Evolutionary conservation across 2,888 invertebrate genomes (phyloP), one percentile per base, ranked within the genome.

Genomic region (Thysanoteuthis rhombus): DNA sequence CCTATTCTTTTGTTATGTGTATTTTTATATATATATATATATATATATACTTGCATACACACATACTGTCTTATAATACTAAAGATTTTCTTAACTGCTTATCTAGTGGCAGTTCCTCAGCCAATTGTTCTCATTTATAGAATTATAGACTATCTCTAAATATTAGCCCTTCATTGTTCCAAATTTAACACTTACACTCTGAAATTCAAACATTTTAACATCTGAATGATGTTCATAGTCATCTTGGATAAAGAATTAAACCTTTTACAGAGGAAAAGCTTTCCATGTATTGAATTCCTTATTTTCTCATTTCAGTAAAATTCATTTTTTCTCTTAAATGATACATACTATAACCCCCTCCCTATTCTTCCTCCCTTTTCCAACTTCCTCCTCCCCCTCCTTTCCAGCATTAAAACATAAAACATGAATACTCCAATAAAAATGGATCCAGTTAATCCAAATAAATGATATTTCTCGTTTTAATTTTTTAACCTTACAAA

Each of bases 251-350:
- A 52, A 25, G 5, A 47, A n/a, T 36, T 36, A 12, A n/a, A 75
- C 12, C 8, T 75, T 75, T 75, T 75, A 75, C n/a, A 75, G n/a
- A 75, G 75, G 36, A 75, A 75, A 75, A 75, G 75, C 75, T 75
- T 75, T 75, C 75, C 75, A 36, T 75, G 75, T 75, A 36, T 5
- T 25, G 25, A 52, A 52, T 25, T 25, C 22, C 22, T 75, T 75
- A n/a, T 75, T 75, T 75, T 75, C n/a, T n/a, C 75, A 75, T n/a
- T 75, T 75, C n/a, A 75, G 75, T 75, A 75, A 75, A 75, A 75
- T 52, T 75, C 58, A 58, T 58, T 6, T 45, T 45, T n/a, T n/a
- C n/a, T 52, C 36, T 36, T 36, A n/a, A 75, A 75, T n/a, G 10
- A 4, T 75, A 12, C n/a, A 75, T n/a, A 10, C 3, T 75, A n/a